Evolutionary conservation across 2,888 invertebrate genomes (phyloP), one percentile per base, ranked within the genome.

Genomic region (Chrysotoxum bicinctum): DNA sequence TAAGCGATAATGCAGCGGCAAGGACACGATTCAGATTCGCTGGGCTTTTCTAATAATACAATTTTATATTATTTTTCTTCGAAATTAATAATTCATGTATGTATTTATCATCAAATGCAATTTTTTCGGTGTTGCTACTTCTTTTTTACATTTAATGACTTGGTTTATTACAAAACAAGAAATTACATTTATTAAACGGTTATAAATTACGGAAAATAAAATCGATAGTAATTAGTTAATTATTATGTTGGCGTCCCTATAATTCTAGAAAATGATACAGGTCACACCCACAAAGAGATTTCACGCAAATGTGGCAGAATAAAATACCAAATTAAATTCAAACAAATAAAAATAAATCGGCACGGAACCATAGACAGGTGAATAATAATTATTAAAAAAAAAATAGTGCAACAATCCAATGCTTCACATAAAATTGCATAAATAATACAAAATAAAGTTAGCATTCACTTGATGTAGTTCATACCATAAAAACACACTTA

Each of bases 401-500:
- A 77, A 76, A 73, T 21, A 60, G 84, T 84, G 79, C 84, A 79
- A 79, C 54, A 76, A 75, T 75, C 50, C 48, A 84, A 84, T 83
- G 69, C 79, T 75, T 85, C 76, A 85, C 80, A 80, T 85, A 76
- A 85, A 85, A 73, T 80, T 76, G 85, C 81, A 76, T 43, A 84
- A 79, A 84, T 76, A 70, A 76, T 76, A 72, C 58, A 69, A 77
- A 58, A 66, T 56, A 79, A 84, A 68, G 43, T 77, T 81, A 85
- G 85, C 85, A 85, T 85, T 81, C 81, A 85, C 85, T 85, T 85
- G 85, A 85, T 77, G 37, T 43, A 30, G 52, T 48, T 60, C 48
- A 79, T 23, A 69, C 19, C 21, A 40, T 19, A 50, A 12, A 52
- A 56, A 14, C 0, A 90, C 94, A 94, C 90, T 94, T 94, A 89